Base-by-base conservation (phyloP, 2,113 vertebrate genomes). In the Macrotis lagotis region DNA sequence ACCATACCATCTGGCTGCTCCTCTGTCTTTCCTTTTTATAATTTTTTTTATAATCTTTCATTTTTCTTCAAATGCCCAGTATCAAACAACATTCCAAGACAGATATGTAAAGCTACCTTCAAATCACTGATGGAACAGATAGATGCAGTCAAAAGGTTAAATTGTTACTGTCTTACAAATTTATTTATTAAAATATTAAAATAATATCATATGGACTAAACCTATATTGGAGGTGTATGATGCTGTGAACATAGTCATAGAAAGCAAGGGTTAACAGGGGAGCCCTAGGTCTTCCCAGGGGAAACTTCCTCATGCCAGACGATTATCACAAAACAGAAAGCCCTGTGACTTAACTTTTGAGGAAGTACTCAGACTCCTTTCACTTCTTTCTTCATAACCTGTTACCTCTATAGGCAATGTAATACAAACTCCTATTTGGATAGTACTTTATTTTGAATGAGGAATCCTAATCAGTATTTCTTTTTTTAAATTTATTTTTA, bases 131-230 rank as follows among this genome's bases (percentile, higher is more conserved):
- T 52, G 14, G 2, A 93, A 49, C 3, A 66, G 83, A 44, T 16
- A 91, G 22, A 59, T 50, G 22, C 16, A 91, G 51, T 9, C 48
- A 51, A 48, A 88, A 10, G 47, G 1, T 25, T 8, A 5, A 89
- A 8, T 26, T 37, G 50, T 24, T 48, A 24, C 25, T 55, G 3
- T 9, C 24, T 90, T 14, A 8, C 22, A 47, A 24, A 55, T 44
- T 74, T 48, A 91, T 50, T 48, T 31, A 26, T 44, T 89, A 96
- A 92, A 88, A 93, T 83, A 91, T 50, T 88, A 89, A 90, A 19
- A 90, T 52, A 37, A n/a, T 88, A 88, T 51, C 19, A 16, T 37
- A n/a, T n/a, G 37, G 66, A 74, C 12, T 19, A 6, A n/a, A 74
- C 37, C 11, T 22, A 44, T 12, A 2, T 44, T 74, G 28, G 31